A percentile compares a stretch with the other conserved stretches of the same genome.
These are phyloP conservation scores for Calycopis cecrops DNA, from an alignment of 1,140 invertebrate species.

Conservation along the genomic window DNA sequence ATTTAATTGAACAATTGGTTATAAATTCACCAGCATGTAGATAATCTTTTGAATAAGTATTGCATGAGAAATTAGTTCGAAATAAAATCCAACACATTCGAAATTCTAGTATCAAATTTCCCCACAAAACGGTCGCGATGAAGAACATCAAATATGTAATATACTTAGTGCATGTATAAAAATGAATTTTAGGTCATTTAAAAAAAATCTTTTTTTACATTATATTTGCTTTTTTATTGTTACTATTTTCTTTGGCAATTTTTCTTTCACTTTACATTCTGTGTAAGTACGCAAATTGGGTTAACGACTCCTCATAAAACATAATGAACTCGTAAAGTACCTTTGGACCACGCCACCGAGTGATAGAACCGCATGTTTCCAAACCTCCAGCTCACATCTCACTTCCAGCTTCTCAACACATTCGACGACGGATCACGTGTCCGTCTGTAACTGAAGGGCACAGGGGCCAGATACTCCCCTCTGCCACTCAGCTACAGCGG, in stretches of 20 bases:
- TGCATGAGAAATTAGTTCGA: constrained; percentile 7
- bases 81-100: not conserved
- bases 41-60: constrained; percentile 4
- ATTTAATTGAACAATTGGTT: constrained; percentile 17
- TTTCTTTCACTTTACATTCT: constrained; percentile 28
- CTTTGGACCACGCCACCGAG: constrained; percentile 73
- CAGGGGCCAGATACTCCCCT: constrained; percentile 57
- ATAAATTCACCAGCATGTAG: constrained; percentile 7
- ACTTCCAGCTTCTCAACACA: constrained; percentile 71
- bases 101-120: not conserved
- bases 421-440: constrained; percentile 59
- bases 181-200: not conserved
- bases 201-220: constrained; percentile 11
- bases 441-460: constrained; percentile 66
- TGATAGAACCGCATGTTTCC: constrained; percentile 71
- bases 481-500: constrained; percentile 62
- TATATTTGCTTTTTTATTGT: constrained; percentile 21
- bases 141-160: not conserved
- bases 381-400: constrained; percentile 71
- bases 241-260: constrained; percentile 20
- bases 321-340: constrained; percentile 65
- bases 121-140: constrained; percentile 4
- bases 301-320: constrained; percentile 52
- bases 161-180: constrained; percentile 13
- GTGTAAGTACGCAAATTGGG: constrained; percentile 45